Conservation (phyloP, 2,797 vertebrate genomes). For the Salmo trutta region DNA sequence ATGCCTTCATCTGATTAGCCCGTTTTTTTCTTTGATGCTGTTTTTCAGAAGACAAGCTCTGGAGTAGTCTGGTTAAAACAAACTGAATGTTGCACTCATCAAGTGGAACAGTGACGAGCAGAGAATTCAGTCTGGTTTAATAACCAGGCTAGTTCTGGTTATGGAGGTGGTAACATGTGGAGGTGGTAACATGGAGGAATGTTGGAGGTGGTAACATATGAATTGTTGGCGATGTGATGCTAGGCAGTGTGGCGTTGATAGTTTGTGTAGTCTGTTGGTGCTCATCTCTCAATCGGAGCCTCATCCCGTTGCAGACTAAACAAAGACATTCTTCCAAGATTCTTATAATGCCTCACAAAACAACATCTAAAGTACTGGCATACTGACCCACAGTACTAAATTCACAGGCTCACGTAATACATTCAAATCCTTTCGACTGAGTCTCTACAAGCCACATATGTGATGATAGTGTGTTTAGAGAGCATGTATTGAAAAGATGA, state of each 20-base stretch:
- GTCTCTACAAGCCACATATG: neutral
- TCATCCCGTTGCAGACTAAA: neutral
- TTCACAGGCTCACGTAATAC: neutral
- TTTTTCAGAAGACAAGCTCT: too few species aligned
- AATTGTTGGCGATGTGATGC: neutral
- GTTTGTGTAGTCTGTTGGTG: neutral
- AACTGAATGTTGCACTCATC: neutral
- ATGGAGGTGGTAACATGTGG: neutral
- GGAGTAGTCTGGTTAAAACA: too few species aligned
- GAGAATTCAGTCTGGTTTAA: neutral
- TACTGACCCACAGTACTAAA: neutral
- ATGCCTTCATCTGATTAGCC: slow-evolving; percentile 26
- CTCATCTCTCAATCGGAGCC: neutral
- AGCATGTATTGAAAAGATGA: neutral
- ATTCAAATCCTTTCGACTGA: neutral
- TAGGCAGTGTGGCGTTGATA: neutral
- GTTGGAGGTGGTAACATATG: neutral
- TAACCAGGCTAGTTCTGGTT: neutral
- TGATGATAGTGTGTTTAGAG: neutral
- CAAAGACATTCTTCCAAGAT: neutral
- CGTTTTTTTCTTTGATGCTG: neutral
- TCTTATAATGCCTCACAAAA: neutral
- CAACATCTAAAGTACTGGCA: neutral
- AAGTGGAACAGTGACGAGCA: neutral
- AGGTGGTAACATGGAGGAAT: neutral